phyloP scores from a whole-genome alignment of 2,113 vertebrate genomes.

The Eulemur macaco region DNA sequence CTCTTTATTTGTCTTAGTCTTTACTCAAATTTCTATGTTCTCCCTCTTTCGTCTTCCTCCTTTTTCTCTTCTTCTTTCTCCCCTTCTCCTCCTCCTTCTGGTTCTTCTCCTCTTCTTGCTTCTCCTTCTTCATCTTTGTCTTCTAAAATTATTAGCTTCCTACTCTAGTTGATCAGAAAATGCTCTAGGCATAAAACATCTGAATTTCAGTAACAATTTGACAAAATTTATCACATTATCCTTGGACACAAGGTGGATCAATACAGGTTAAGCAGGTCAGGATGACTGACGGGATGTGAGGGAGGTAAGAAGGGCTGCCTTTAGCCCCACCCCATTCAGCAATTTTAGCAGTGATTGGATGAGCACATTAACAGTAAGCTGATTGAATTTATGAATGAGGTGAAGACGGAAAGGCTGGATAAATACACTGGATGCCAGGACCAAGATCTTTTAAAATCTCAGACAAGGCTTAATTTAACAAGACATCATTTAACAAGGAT shows the following conservation, averaged over 20 bases:
- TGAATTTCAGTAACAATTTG: background rate
- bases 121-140: background rate
- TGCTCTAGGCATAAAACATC: background rate
- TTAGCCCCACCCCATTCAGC: background rate
- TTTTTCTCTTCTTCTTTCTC: background rate
- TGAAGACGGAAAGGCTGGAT: background rate
- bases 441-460: conserved; percentile 34
- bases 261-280: background rate
- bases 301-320: background rate
- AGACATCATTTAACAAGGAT: conserved; percentile 59
- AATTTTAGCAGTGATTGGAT: background rate
- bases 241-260: background rate
- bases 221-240: conserved; percentile 2
- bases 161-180: background rate
- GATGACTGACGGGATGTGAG: background rate
- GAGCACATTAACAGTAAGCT: conserved; percentile 4
- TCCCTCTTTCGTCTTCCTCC: background rate
- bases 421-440: background rate
- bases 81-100: background rate
- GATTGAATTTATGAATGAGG: conserved; percentile 56
- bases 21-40: background rate
- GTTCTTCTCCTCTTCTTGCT: background rate
- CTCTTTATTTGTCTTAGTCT: conserved; percentile 36
- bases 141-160: background rate
- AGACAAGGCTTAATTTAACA: conserved; percentile 63